These are phyloP conservation scores for Leptopilina drosophilae DNA, from an alignment of 2,888 invertebrate genomes.

Conservation along the genomic window DNA sequence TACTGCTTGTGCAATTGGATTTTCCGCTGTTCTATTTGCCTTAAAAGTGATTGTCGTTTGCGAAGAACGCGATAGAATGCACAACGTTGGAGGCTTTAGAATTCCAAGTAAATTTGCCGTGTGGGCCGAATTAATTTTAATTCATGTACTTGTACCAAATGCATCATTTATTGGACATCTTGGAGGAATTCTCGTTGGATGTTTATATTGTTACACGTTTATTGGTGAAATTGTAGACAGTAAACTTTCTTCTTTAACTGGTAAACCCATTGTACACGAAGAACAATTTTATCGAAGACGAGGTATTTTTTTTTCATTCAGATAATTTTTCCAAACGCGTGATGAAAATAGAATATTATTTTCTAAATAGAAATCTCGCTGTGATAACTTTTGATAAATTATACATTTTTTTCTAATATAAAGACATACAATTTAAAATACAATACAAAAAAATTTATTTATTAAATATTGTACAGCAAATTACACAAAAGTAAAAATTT, in stretches of 20 bases:
- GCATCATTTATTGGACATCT: slow-evolving; percentile 82
- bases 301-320: slow-evolving; percentile 62
- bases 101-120: slow-evolving; percentile 79
- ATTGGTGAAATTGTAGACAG: slow-evolving; percentile 74
- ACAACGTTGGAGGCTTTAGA: slow-evolving; percentile 72
- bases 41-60: slow-evolving; percentile 79
- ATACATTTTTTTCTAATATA: background rate
- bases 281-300: slow-evolving; percentile 72
- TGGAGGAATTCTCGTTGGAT: slow-evolving; percentile 81
- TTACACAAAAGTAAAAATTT: background rate
- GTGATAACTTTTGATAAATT: slow-evolving; percentile 1
- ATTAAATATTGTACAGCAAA: background rate
- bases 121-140: slow-evolving; percentile 81
- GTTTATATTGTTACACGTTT: slow-evolving; percentile 78
- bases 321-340: background rate
- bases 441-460: background rate
- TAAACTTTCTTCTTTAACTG: slow-evolving; percentile 70
- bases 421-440: background rate
- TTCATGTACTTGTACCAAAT: slow-evolving; percentile 81
- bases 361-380: background rate
- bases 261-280: slow-evolving; percentile 72
- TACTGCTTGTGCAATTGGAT: slow-evolving; percentile 81
- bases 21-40: slow-evolving; percentile 83
- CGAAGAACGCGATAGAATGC: slow-evolving; percentile 71
- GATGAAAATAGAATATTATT: background rate